Evolutionary conservation across 2,113 vertebrate genomes (phyloP).

Genomic region (Chaenogobius annularis): DNA sequence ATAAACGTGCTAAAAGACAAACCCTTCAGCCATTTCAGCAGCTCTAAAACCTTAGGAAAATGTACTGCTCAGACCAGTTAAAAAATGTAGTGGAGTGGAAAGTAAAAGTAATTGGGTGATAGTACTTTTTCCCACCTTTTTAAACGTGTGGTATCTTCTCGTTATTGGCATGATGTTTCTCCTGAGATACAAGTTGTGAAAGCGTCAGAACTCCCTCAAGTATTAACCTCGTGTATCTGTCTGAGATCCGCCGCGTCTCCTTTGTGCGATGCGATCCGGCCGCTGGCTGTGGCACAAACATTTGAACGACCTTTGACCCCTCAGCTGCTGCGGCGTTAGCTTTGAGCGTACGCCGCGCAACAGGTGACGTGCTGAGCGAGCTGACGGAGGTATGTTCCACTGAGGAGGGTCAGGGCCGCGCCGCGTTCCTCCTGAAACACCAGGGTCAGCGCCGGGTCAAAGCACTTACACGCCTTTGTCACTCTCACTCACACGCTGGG

Average conservation of each 20-base stretch:
- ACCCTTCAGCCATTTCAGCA: too few species aligned
- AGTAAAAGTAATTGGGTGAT: too few species aligned
- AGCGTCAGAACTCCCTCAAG: too few species aligned
- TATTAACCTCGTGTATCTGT: neutral
- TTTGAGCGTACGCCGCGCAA: conserved; percentile 9
- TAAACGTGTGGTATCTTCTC: too few species aligned
- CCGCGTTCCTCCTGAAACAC: neutral
- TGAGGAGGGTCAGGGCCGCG: neutral
- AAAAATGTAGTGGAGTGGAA: too few species aligned
- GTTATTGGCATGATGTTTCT: too few species aligned
- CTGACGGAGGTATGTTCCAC: neutral
- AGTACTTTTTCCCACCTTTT: too few species aligned
- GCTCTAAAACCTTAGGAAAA: too few species aligned
- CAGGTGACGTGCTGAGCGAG: neutral
- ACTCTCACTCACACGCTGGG: neutral
- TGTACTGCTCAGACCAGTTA: too few species aligned
- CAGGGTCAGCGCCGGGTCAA: neutral
- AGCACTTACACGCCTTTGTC: neutral
- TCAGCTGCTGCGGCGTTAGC: conserved; percentile 1
- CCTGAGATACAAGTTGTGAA: too few species aligned
- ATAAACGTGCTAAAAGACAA: too few species aligned
- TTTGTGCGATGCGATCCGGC: neutral
- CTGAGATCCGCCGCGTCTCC: neutral
- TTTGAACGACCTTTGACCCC: conserved; percentile 4
- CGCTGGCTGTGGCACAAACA: conserved; percentile 1